Conservation (phyloP, 2,888 invertebrate genomes). For the Conomelus anceps region DNA sequence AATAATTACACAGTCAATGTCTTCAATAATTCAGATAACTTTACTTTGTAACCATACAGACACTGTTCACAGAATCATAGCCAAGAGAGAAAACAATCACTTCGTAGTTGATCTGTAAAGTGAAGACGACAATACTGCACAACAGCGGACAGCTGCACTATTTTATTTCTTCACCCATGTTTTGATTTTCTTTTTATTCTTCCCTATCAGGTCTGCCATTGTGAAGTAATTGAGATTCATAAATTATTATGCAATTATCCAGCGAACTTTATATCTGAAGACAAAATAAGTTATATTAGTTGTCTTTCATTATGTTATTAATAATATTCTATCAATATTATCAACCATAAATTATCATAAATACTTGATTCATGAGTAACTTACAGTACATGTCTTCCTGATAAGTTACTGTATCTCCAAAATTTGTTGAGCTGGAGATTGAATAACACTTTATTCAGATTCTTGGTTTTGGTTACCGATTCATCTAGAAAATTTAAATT, state of each 20-base stretch:
- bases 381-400: too few species aligned
- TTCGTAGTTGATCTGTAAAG: background rate
- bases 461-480: too few species aligned
- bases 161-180: background rate
- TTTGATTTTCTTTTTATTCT: background rate
- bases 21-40: background rate
- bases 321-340: too few species aligned
- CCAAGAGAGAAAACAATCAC: background rate
- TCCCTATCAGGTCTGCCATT: background rate
- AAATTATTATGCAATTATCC: background rate
- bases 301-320: too few species aligned
- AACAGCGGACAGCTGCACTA: background rate
- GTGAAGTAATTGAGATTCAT: background rate
- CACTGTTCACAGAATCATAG: background rate
- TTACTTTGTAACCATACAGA: background rate
- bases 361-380: too few species aligned
- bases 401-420: too few species aligned
- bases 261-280: too few species aligned
- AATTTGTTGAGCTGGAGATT: too few species aligned
- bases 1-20: background rate
- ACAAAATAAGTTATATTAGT: too few species aligned
- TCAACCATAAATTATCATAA: too few species aligned
- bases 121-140: background rate
- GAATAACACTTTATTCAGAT: too few species aligned
- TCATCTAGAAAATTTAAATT: too few species aligned